phyloP scores from a whole-genome alignment of 2,113 vertebrate genomes.

The Cebus imitator region DNA sequence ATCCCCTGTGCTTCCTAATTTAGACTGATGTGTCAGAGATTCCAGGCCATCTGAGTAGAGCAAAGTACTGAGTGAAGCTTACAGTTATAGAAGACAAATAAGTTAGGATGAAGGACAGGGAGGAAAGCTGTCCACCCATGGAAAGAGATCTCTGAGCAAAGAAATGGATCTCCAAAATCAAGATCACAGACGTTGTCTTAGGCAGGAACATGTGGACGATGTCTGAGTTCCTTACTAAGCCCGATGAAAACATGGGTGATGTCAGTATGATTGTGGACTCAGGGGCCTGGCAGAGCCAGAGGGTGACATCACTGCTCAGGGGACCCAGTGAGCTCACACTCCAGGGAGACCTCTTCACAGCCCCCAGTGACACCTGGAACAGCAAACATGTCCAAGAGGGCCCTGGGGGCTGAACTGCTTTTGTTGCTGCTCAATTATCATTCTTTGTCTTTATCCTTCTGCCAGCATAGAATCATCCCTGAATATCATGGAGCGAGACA shows the following conservation, averaged over 20 bases:
- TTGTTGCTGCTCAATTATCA: background rate
- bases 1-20: constrained; percentile 29
- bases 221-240: constrained; percentile 20
- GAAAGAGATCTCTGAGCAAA: constrained; percentile 1
- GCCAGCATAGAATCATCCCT: background rate
- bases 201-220: background rate
- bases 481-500: background rate
- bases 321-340: constrained; percentile 56
- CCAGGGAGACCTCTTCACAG: constrained; percentile 25
- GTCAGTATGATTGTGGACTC: constrained; percentile 49
- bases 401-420: constrained; percentile 13
- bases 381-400: constrained; percentile 47
- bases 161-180: background rate
- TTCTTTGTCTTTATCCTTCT: background rate
- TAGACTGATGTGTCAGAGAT: constrained; percentile 39
- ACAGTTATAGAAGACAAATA: background rate
- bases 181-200: background rate
- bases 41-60: background rate
- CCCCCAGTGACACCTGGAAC: background rate
- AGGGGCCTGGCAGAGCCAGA: background rate
- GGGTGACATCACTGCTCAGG: constrained; percentile 61
- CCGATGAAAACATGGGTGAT: constrained; percentile 40
- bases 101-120: background rate
- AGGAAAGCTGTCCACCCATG: background rate
- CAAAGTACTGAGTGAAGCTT: background rate